Conservation (phyloP, 2,113 vertebrate genomes). For the Saccopteryx leptura region DNA sequence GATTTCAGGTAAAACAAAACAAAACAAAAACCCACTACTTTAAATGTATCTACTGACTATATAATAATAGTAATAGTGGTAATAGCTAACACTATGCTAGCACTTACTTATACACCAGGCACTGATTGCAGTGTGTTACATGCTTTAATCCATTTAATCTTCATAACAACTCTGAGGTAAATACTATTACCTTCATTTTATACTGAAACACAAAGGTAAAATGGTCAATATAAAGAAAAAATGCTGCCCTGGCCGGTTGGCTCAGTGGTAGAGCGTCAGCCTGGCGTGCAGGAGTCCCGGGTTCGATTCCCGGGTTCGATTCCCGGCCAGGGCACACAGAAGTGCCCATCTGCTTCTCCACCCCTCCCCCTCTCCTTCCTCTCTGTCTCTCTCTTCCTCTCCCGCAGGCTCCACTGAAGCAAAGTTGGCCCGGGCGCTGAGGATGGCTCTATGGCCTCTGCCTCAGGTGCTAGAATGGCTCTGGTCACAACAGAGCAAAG, state of each 20-base stretch:
- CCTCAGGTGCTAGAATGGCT: too few species aligned
- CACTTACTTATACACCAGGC: background rate
- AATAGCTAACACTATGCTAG: constrained; percentile 25
- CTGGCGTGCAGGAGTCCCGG: too few species aligned
- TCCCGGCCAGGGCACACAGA: too few species aligned
- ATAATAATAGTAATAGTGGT: constrained; percentile 32
- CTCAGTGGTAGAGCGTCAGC: too few species aligned
- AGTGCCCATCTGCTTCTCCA: too few species aligned
- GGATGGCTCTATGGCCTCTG: too few species aligned
- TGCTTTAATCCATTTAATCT: constrained; percentile 50
- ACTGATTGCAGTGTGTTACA: background rate
- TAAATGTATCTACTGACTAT: background rate
- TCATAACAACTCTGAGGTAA: constrained; percentile 28
- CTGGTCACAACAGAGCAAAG: too few species aligned
- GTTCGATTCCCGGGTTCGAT: too few species aligned
- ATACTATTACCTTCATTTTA: constrained; percentile 19
- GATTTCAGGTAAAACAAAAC: constrained; percentile 7
- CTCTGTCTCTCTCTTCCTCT: too few species aligned
- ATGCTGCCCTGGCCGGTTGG: background rate
- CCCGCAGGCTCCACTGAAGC: too few species aligned
- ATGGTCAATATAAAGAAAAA: constrained; percentile 28
- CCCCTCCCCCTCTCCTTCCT: too few species aligned
- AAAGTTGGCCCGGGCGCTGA: too few species aligned
- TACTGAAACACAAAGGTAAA: constrained; percentile 31
- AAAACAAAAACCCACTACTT: background rate